These are phyloP conservation scores for Chaetorhynchus papuensis DNA, from an alignment of 2,113 vertebrate genomes.

Conservation along the genomic window DNA sequence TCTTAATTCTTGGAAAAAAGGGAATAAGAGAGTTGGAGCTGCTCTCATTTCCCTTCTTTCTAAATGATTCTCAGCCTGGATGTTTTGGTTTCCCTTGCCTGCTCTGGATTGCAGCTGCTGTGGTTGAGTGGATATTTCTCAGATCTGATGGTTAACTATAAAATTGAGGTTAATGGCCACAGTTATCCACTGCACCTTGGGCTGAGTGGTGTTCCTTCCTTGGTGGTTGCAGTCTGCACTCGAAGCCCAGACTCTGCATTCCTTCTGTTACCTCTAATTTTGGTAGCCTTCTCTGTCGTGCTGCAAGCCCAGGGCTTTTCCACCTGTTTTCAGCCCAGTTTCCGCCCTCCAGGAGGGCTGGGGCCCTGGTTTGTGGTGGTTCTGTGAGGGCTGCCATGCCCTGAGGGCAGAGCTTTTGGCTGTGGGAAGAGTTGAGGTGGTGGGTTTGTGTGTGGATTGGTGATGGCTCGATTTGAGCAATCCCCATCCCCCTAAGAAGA, in stretches of 20 bases:
- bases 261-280: background rate
- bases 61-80: background rate
- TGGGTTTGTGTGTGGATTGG: background rate
- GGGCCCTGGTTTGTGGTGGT: background rate
- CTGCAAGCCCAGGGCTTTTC: background rate
- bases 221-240: background rate
- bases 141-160: background rate
- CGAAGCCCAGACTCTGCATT: background rate
- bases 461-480: rapidly evolving
- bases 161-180: background rate
- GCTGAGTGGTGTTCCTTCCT: background rate
- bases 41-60: background rate
- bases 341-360: rapidly evolving
- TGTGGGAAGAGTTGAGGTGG: rapidly evolving
- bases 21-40: background rate
- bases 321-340: background rate
- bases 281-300: background rate
- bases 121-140: background rate
- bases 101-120: background rate
- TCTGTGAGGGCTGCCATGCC: rapidly evolving
- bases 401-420: background rate
- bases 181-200: rapidly evolving
- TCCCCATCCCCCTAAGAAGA: background rate
- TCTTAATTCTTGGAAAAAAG: background rate
- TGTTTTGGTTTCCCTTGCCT: background rate